These are phyloP conservation scores for Oncorhynchus masou DNA, from an alignment of 2,113 vertebrate species.

Conservation along the genomic window DNA sequence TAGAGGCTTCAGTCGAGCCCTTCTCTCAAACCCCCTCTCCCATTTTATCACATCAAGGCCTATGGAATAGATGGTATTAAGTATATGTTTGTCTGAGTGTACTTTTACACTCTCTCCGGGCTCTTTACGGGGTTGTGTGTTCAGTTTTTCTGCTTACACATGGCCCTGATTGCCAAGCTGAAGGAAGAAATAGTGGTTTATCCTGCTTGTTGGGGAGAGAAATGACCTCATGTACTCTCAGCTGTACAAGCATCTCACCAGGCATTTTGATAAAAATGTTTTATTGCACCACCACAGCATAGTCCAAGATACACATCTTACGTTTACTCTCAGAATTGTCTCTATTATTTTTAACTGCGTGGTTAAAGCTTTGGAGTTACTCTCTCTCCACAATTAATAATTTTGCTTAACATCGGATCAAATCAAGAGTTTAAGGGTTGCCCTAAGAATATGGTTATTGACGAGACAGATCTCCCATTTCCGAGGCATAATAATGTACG, in stretches of 20 bases:
- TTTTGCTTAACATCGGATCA: background rate
- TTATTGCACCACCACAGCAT: conserved; percentile 9
- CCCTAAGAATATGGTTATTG: background rate
- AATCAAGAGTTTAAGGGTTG: background rate
- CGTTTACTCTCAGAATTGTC: background rate
- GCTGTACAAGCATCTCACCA: conserved; percentile 40
- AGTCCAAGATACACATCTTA: conserved; percentile 5
- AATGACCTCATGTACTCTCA: conserved; percentile 45
- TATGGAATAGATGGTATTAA: conserved; percentile 30
- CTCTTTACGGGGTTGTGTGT: conserved; percentile 32
- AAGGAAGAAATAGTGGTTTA: conserved; percentile 5
- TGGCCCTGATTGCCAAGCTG: conserved; percentile 28
- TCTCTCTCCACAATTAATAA: background rate
- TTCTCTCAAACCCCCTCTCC: conserved; percentile 2
- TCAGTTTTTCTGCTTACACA: conserved; percentile 23
- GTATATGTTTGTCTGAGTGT: conserved; percentile 28
- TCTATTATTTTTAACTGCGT: background rate
- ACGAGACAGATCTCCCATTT: background rate
- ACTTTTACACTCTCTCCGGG: conserved; percentile 27
- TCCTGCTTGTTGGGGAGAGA: conserved; percentile 39
- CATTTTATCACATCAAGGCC: conserved; percentile 38
- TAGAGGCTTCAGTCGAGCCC: conserved; percentile 19
- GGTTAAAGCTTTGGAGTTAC: background rate
- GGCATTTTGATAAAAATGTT: conserved; percentile 23
- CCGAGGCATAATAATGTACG: background rate